Evolutionary conservation across 2,113 vertebrate species (phyloP).

Genomic region (Parotia lawesii): DNA sequence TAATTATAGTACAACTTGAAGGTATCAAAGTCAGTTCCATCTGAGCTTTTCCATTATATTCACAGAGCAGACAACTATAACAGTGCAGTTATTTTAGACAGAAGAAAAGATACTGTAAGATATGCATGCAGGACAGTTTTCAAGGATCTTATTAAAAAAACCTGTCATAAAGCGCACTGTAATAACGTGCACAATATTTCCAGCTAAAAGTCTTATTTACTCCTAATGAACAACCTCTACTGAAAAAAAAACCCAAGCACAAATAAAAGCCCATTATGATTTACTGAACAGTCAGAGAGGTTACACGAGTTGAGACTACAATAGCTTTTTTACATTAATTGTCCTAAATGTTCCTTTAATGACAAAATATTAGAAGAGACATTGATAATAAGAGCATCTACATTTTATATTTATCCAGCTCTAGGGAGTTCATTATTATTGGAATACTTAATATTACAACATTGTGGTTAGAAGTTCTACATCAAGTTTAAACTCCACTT

Average conservation of each 20-base stretch:
- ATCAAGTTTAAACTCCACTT: conserved; percentile 23
- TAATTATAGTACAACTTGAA: not conserved
- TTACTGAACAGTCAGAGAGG: not conserved
- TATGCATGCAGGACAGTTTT: not conserved
- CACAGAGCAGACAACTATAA: not conserved
- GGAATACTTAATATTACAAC: not conserved
- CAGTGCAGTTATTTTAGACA: not conserved
- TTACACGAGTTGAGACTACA: not conserved
- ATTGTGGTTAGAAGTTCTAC: not conserved
- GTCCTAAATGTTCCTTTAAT: not conserved
- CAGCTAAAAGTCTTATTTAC: not conserved
- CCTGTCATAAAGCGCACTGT: not conserved
- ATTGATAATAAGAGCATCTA: not conserved
- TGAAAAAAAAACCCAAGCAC: not conserved
- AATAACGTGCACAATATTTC: not conserved
- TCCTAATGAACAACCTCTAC: not conserved
- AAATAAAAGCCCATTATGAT: not conserved
- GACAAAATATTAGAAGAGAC: not conserved
- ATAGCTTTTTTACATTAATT: not conserved
- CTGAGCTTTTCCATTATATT: not conserved
- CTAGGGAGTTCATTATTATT: not conserved
- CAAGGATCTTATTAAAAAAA: not conserved
- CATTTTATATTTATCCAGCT: not conserved
- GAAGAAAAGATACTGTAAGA: not conserved
- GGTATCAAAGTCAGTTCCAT: not conserved